Conservation (phyloP, 1,140 invertebrate species). For the Drosophila obscura region DNA sequence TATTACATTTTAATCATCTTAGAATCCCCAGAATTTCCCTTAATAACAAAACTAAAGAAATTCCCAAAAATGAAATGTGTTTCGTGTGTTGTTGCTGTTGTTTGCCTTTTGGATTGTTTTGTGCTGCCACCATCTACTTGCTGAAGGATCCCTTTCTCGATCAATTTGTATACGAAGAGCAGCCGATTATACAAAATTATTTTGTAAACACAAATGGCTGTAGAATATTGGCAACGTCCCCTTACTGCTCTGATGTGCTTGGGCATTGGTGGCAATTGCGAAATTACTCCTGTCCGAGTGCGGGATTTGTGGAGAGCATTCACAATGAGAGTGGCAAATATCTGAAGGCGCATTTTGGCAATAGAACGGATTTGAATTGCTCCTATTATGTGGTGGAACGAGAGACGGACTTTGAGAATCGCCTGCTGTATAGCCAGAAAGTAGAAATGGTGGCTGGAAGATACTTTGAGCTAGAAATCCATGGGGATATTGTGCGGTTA, state of each 20-base stretch:
- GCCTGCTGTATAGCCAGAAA: not conserved
- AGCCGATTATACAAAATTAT: not conserved
- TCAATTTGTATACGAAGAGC: conserved; percentile 3
- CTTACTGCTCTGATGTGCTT: not conserved
- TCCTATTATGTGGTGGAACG: conserved; percentile 24
- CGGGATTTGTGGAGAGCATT: not conserved
- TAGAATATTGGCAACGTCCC: conserved; percentile 17
- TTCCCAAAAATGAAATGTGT: no score
- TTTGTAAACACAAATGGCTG: conserved; percentile 23
- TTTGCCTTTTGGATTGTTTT: not conserved
- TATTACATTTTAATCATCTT: no score
- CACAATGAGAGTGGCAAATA: conserved; percentile 18
- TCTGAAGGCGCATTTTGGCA: not conserved
- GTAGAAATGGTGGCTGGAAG: not conserved
- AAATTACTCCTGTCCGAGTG: not conserved
- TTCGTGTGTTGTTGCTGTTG: no score
- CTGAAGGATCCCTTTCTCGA: conserved; percentile 17
- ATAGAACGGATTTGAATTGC: conserved; percentile 4
- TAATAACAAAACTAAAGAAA: no score
- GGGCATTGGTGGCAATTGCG: not conserved
- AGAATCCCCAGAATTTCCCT: no score
- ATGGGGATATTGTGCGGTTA: conserved; percentile 20
- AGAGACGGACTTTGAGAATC: conserved; percentile 19
- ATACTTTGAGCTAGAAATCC: conserved; percentile 12
- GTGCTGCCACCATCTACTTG: conserved; percentile 7